A percentile compares a stretch with the other conserved stretches of the same genome.
phyloP scores from a whole-genome alignment of 2,113 vertebrate species.

The Vulpes vulpes region DNA sequence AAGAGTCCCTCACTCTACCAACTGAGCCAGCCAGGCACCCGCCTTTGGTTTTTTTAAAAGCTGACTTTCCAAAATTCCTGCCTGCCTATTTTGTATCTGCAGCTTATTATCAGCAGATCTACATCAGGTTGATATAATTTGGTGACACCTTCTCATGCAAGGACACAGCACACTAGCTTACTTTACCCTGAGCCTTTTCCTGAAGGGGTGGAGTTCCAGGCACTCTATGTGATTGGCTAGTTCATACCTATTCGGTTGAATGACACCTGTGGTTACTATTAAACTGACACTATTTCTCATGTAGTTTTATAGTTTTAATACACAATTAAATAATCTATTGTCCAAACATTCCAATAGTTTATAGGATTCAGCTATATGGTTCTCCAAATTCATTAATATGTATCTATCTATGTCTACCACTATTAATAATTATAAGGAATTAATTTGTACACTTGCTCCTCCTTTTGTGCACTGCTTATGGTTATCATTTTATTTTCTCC shows the following conservation, averaged over 20 bases:
- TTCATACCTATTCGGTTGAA: not conserved
- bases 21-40: not conserved
- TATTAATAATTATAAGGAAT: not conserved
- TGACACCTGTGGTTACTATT: not conserved
- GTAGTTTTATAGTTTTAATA: not conserved
- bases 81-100: not conserved
- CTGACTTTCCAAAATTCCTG: not conserved
- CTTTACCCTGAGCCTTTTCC: not conserved
- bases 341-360: not conserved
- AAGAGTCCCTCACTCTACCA: not conserved
- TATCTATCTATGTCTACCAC: not conserved
- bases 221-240: not conserved
- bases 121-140: not conserved
- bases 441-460: not conserved
- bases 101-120: not conserved
- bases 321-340: not conserved
- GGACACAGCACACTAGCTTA: not conserved
- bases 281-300: not conserved
- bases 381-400: not conserved
- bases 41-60: not conserved
- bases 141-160: not conserved
- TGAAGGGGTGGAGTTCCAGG: not conserved
- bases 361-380: not conserved
- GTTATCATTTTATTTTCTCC: constrained; percentile 23
- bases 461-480: not conserved